Evolutionary conservation across 2,113 vertebrate species (phyloP), one percentile per base, ranked within the genome.

Genomic region (Dromiciops gliroides): DNA sequence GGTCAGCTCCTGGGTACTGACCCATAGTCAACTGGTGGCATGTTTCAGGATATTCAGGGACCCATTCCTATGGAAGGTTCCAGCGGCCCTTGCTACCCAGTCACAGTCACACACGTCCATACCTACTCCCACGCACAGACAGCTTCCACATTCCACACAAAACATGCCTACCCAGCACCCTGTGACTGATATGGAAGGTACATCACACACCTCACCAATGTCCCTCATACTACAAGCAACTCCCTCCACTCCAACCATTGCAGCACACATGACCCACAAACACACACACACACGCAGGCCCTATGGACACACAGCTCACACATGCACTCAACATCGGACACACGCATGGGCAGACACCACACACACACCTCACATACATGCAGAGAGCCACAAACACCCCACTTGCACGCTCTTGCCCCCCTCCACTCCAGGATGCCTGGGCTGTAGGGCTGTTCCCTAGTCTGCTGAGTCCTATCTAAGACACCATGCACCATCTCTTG

Each of bases 91-190:
- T 75, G 37, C 67, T 75, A 25, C 1, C 19, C 11, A 8, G 1
- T 0, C 2, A n/a, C 24, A n/a, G 24, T 60, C 1, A 0, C 5
- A 11, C 2, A 37, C 0, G 8, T 9, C 23, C 51, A 91, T 1
- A 28, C 53, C 12, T n/a, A 1, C 48, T n/a, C 52, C 4, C 11
- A 25, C 3, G 37, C n/a, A 24, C 60, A 19, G 31, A 16, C 6
- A 31, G 11, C 56, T 14, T 67, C 60, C 14, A n/a, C 12, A n/a
- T 37, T 19, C 16, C 14, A 16, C 37, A n/a, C 28, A 75, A n/a
- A n/a, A 75, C 60, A n/a, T n/a, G 12, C 31, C 31, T 75, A 75
- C 60, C 12, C 19, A n/a, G 60, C 60, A 75, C 3, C 37, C 37
- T n/a, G 6, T 14, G 37, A 67, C 1, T 5, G 12, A 75, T 14